A percentile compares a stretch with the other conserved stretches of the same genome.
These are phyloP conservation scores for Nemotelus nigrinus DNA, from an alignment of 2,888 invertebrate species.

Conservation along the genomic window DNA sequence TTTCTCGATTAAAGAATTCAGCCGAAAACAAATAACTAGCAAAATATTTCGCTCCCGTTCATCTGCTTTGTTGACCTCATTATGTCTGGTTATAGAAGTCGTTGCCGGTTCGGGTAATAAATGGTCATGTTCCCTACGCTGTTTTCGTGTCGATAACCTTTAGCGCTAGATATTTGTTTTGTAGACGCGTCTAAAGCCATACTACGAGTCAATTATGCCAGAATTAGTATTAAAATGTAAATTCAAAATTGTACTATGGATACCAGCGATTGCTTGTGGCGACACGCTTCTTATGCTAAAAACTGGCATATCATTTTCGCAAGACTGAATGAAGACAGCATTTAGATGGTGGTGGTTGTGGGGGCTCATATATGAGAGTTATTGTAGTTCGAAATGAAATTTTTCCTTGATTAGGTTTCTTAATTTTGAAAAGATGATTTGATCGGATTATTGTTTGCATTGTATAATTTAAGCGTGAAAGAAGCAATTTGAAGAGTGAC, in stretches of 20 bases:
- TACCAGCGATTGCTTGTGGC: neutral
- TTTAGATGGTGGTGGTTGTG: neutral
- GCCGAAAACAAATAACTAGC: no score
- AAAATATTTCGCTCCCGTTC: neutral
- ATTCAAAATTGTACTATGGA: neutral
- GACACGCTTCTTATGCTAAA: neutral
- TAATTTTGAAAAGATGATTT: no score
- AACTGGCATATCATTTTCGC: neutral
- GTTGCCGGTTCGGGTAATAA: slow-evolving; percentile 4
- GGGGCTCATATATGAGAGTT: neutral
- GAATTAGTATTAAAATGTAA: slow-evolving; percentile 37
- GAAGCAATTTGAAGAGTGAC: no score
- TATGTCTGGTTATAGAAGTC: neutral
- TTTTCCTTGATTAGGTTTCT: no score
- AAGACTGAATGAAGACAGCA: neutral
- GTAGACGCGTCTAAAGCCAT: neutral
- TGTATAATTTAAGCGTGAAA: no score
- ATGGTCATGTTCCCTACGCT: neutral
- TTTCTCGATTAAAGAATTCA: no score
- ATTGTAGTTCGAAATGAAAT: no score
- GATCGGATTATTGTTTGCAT: no score
- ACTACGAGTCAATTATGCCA: slow-evolving; percentile 20
- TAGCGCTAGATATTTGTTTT: slow-evolving; percentile 22
- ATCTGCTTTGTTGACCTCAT: slow-evolving; percentile 10
- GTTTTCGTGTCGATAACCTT: slow-evolving; percentile 43